phyloP scores from a whole-genome alignment of 2,888 invertebrate species.

The Petrophora chlorosata region DNA sequence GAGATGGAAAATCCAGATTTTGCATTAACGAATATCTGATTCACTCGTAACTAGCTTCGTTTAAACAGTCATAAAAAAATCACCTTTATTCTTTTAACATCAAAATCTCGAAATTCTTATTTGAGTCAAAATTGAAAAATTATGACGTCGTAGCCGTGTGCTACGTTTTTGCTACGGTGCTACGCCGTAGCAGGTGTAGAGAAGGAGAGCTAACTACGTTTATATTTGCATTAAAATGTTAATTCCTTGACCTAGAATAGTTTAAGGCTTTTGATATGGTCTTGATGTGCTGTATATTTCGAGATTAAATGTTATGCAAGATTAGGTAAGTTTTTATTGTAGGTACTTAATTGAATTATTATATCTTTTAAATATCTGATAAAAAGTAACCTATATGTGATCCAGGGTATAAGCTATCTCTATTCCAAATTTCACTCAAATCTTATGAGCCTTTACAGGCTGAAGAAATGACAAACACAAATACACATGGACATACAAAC shows the following conservation, averaged over 20 bases:
- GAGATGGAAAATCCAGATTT: no score
- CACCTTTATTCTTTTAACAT: not conserved
- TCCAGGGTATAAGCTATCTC: no score
- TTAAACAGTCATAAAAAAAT: not conserved
- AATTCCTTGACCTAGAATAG: constrained; percentile 25
- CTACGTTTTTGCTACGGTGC: constrained; percentile 37
- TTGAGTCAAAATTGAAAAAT: constrained; percentile 24
- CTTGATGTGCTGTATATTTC: not conserved
- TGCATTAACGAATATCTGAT: not conserved
- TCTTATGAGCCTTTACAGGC: no score
- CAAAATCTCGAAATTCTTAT: constrained; percentile 17
- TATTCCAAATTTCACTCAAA: no score
- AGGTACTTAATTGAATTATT: no score
- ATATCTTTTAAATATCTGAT: no score
- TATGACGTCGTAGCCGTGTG: constrained; percentile 26
- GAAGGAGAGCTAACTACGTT: constrained; percentile 5
- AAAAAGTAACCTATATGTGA: no score
- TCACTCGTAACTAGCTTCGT: not conserved
- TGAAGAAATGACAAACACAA: no score
- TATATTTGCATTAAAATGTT: constrained; percentile 21
- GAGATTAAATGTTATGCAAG: not conserved
- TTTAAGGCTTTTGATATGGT: constrained; percentile 12
- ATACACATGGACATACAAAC: no score
- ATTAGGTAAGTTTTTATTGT: not conserved
- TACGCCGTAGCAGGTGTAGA: constrained; percentile 37